Conservation (phyloP, 2,797 vertebrate species). For the Chelon auratus region DNA sequence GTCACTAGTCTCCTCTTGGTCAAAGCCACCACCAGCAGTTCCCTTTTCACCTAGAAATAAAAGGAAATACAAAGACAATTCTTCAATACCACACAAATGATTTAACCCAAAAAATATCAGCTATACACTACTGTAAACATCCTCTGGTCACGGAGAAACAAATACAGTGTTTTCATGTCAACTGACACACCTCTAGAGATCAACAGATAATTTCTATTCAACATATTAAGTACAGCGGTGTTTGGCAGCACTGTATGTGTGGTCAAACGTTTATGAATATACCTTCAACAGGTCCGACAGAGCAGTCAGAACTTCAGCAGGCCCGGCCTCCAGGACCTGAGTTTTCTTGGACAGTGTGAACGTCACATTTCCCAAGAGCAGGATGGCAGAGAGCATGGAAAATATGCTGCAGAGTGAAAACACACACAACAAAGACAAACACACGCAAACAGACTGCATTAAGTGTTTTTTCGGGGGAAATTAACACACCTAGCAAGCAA, state of each 20-base stretch:
- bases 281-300: conserved; percentile 93
- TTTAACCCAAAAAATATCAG: neutral
- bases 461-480: neutral
- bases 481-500: neutral
- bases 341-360: conserved; percentile 86
- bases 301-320: conserved; percentile 87
- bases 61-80: neutral
- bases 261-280: neutral
- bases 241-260: neutral
- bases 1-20: conserved; percentile 92
- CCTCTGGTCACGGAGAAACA: no score
- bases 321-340: conserved; percentile 89
- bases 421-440: neutral
- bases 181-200: neutral
- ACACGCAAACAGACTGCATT: conserved; percentile 15
- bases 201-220: neutral
- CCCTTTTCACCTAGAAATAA: conserved; percentile 88
- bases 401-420: conserved; percentile 86
- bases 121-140: neutral
- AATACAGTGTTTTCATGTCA: neutral
- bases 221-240: neutral
- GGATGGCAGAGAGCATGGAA: conserved; percentile 92
- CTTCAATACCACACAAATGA: neutral
- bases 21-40: conserved; percentile 90
- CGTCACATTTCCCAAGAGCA: conserved; percentile 93